phyloP scores from a whole-genome alignment of 2,113 vertebrate species.

The Periophthalmus modestus region DNA sequence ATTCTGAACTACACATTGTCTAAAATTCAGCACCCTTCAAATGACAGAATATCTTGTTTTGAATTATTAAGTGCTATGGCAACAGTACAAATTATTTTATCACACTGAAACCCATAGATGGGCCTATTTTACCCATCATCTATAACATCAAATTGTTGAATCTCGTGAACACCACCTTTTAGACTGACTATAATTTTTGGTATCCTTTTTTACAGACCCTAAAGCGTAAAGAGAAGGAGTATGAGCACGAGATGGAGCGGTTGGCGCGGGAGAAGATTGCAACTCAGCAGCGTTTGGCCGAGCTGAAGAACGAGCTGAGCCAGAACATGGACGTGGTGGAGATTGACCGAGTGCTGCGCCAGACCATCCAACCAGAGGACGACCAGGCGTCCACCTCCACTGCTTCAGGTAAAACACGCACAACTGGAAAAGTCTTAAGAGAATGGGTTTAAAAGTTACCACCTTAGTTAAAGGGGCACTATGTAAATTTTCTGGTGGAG shows the following conservation, averaged over 20 bases:
- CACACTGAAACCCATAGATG: no score
- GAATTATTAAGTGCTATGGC: not conserved
- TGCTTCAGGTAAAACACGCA: conserved; percentile 83
- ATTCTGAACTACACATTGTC: no score
- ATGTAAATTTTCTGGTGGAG: no score
- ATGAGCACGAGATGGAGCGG: conserved; percentile 97
- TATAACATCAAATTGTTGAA: not conserved
- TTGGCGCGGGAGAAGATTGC: conserved; percentile 94
- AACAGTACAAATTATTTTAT: not conserved
- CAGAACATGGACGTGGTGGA: conserved; percentile 88
- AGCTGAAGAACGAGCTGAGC: conserved; percentile 91
- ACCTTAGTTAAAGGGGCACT: no score
- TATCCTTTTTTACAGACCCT: conserved; percentile 79
- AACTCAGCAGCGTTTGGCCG: conserved; percentile 90
- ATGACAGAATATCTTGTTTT: not conserved
- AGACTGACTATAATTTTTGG: conserved; percentile 42
- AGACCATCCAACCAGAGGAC: conserved; percentile 93
- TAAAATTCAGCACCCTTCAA: no score
- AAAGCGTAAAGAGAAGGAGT: conserved; percentile 97
- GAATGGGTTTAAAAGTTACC: no score
- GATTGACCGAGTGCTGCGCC: conserved; percentile 89
- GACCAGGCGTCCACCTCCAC: conserved; percentile 99
- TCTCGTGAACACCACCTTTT: not conserved
- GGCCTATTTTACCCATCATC: no score
- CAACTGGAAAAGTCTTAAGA: not conserved